Base-by-base conservation (phyloP, 2,797 vertebrate genomes). In the Poliocrania exsul region DNA sequence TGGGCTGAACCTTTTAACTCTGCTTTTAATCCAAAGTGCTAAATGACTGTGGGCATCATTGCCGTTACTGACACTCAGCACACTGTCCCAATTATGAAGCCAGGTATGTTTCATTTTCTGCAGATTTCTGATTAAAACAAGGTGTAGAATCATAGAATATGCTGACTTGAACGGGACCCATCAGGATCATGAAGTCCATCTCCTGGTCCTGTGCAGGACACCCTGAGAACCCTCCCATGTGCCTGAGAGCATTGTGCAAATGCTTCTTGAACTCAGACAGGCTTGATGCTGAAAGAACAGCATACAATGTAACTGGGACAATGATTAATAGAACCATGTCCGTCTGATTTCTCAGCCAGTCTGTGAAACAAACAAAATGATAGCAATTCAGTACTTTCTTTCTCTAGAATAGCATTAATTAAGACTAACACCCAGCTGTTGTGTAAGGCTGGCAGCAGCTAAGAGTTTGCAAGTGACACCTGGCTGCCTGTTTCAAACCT, bases 391-490 rank as follows among this genome's bases (percentile, higher is more conserved):
- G 10, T 65, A 11, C 19, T 51, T 61, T 13, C 46, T 60, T 79
- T 65, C 15, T 38, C 29, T 54, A 33, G 4, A 61, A 28, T 10
- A 57, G 18, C 23, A 37, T 33, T 74, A 71, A 65, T 81, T 65
- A 51, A 47, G 61, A 16, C 6, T 62, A 70, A 61, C 9, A n/a
- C 4, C 28, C 38, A 75, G 28, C 38, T 69, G 57, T 46, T 61
- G 19, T 31, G 31, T 28, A 82, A 86, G 49, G n/a, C n/a, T 90
- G 90, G 66, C 93, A 93, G 60, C 71, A 71, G 57, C 44, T 54
- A 54, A 57, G 40, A 77, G 51, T 65, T 87, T 86, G 81, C 60
- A 81, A 87, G n/a, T 60, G 69, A 75, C 80, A 81, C 80, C 79
- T 90, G 79, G 71, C 44, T 83, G 70, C 64, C 46, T 91, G 13